Conservation (phyloP, 2,113 vertebrate species). For the Oncorhynchus clarkii region DNA sequence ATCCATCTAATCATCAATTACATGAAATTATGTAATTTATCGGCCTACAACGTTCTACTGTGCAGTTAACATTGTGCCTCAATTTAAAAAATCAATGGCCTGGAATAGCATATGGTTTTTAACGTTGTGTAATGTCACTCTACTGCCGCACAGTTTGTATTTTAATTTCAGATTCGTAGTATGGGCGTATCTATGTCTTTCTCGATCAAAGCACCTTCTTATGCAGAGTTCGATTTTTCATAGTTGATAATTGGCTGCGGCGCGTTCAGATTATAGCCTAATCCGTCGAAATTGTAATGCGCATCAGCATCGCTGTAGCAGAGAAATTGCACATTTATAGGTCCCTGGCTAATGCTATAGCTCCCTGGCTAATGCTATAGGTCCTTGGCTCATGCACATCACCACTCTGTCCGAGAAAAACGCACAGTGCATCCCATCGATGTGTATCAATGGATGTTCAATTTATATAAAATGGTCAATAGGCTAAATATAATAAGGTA, state of each 20-base stretch:
- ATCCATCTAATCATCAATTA: neutral
- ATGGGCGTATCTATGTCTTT: conserved; percentile 47
- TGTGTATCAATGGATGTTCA: neutral
- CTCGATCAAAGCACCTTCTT: conserved; percentile 3
- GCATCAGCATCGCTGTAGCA: conserved; percentile 43
- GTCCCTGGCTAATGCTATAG: neutral
- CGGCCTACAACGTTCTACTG: neutral
- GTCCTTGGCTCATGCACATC: conserved; percentile 5
- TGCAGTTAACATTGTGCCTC: neutral
- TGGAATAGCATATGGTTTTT: neutral
- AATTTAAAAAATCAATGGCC: neutral
- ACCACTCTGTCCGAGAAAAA: neutral
- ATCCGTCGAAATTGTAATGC: conserved; percentile 10
- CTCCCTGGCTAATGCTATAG: too few species aligned
- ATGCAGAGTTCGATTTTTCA: neutral
- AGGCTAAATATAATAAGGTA: neutral
- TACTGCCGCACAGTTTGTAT: conserved; percentile 29
- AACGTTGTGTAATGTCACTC: neutral
- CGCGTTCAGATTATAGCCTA: neutral
- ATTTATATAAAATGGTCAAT: neutral
- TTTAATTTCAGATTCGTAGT: conserved; percentile 12
- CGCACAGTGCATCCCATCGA: neutral
- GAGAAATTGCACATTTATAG: conserved; percentile 15
- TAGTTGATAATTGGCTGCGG: neutral
- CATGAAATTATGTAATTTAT: neutral